Base-by-base conservation (phyloP, 2,113 vertebrate species). In the Brachypodius melanocephalos region DNA sequence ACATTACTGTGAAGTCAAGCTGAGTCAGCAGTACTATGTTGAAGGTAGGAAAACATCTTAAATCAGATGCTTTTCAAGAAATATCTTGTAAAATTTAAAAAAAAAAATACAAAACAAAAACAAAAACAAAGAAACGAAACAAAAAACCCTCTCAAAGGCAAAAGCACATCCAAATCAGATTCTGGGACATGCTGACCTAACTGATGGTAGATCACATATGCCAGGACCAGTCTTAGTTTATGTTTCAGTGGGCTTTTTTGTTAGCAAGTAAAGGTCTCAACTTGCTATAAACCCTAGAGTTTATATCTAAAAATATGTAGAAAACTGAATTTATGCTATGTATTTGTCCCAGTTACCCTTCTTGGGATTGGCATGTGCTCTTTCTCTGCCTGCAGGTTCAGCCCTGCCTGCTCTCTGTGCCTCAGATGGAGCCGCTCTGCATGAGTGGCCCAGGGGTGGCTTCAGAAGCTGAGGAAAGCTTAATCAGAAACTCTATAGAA, bases 1-100 rank as follows among this genome's bases (percentile, higher is more conserved):
- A n/a, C 92, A 96, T 89, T 99, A 98, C 97, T 99, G 99, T 48
- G 97, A 96, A 40, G 71, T 98, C 61, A 92, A 95, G 51, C 96
- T 98, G 97, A 96, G 92, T 19, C 95, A 96, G 68, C 93, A 96
- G 17, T 98, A 99, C 93, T 88, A 81, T 2, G 98, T 98, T 74
- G 98, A 98, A 98, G 98, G 99, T 98, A 96, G 91, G 96, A 92
- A 88, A 92, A 63, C 24, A 77, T 83, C 62, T 90, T 83, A 54
- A 95, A 91, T 20, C 13, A 71, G 55, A 59, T 71, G 24, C 34
- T 95, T 85, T 74, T 71, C 65, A 74, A 67, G 34, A 87, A 94
- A 77, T 14, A 21, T 34, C 10, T 66, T 66, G 36, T 66, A 40
- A 65, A 78, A 81, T 10, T 9, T 54, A 14, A 58, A 78, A 57